These are phyloP conservation scores for Plagodis pulveraria DNA, from an alignment of 2,888 invertebrate species.

Conservation along the genomic window DNA sequence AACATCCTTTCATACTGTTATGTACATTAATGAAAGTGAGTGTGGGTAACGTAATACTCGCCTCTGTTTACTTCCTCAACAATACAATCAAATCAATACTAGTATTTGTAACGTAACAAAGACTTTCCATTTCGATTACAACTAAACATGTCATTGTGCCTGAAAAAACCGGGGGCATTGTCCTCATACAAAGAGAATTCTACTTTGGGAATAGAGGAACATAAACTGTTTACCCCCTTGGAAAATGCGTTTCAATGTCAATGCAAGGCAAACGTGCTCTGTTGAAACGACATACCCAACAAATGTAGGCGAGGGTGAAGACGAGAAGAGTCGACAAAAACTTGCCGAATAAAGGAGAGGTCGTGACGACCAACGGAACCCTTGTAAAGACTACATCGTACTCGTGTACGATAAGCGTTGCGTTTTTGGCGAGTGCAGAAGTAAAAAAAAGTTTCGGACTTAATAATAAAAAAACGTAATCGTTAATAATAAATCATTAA, in stretches of 20 bases:
- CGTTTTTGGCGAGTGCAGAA: no score
- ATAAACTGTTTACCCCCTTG: conserved; percentile 55
- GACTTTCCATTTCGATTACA: conserved; percentile 36
- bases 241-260: conserved; percentile 63
- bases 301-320: conserved; percentile 62
- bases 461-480: not conserved
- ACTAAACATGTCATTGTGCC: conserved; percentile 39
- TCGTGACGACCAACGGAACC: conserved; percentile 62
- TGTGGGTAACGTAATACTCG: not conserved
- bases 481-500: no score
- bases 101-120: conserved; percentile 19
- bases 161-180: conserved; percentile 35
- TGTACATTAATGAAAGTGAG: no score
- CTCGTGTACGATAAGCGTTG: not conserved
- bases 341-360: conserved; percentile 70
- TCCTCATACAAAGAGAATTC: conserved; percentile 40
- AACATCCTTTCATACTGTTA: no score
- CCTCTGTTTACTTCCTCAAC: conserved; percentile 8
- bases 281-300: conserved; percentile 57
- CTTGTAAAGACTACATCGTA: conserved; percentile 49
- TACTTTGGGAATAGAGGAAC: conserved; percentile 41
- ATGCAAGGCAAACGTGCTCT: conserved; percentile 63
- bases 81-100: conserved; percentile 16
- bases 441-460: not conserved
- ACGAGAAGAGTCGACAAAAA: conserved; percentile 69